Evolutionary conservation across 1,140 invertebrate species (phyloP).

Genomic region (Battus philenor): DNA sequence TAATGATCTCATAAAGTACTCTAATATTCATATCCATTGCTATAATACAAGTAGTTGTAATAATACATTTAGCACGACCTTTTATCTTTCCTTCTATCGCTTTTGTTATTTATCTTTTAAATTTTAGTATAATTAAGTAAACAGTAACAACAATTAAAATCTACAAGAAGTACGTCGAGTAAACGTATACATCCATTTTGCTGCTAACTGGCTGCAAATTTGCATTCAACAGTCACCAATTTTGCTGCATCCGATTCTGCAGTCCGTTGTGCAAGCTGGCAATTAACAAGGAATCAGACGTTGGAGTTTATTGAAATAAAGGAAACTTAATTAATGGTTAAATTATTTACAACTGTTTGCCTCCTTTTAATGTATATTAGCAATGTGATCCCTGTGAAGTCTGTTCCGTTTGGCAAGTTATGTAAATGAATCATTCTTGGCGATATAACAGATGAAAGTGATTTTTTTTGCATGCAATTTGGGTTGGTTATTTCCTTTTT

Average conservation of each 20-base stretch:
- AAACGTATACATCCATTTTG: constrained; percentile 46
- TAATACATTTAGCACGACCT: too few species aligned
- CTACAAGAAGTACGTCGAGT: constrained; percentile 38
- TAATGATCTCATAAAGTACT: too few species aligned
- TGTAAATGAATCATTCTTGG: constrained; percentile 7
- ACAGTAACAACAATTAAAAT: constrained; percentile 46
- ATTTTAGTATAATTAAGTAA: too few species aligned
- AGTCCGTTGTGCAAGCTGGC: constrained; percentile 41
- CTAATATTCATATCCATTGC: too few species aligned
- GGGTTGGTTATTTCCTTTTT: neutral
- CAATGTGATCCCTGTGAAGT: constrained; percentile 6
- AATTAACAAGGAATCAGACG: constrained; percentile 65
- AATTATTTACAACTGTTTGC: constrained; percentile 35
- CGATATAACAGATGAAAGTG: neutral
- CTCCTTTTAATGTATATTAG: constrained; percentile 28
- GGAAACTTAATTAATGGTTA: constrained; percentile 56
- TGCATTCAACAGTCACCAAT: constrained; percentile 42
- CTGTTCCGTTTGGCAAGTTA: constrained; percentile 2
- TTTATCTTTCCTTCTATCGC: too few species aligned
- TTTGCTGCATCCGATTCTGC: constrained; percentile 45
- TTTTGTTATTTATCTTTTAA: too few species aligned
- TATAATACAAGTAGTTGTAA: too few species aligned
- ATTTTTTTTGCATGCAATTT: neutral
- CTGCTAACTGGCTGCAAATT: constrained; percentile 34
- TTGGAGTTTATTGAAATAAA: constrained; percentile 61